Base-by-base conservation (phyloP, 2,888 invertebrate species). In the Hypomecis punctinalis region DNA sequence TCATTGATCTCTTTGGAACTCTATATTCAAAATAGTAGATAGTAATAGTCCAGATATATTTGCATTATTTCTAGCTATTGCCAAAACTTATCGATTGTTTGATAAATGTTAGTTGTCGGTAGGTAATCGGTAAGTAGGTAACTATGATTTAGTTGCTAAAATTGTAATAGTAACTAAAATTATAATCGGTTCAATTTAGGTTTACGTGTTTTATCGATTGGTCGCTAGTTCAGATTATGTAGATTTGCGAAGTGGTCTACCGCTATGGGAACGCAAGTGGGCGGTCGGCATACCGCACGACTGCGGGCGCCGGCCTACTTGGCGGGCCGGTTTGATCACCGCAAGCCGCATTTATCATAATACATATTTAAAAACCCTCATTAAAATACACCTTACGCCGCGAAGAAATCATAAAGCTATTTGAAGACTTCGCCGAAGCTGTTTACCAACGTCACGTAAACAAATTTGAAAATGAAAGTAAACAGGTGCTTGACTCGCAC, bases 301-400 rank as follows among this genome's bases (percentile, higher is more conserved):
- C 63, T 68, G 53, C 68, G 69, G 68, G 59, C 63, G 68, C 67
- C 62, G 77, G 64, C 77, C 72, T 67, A 76, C 73, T 74, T 78
- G 69, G 58, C 65, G 63, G 78, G 70, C 75, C 73, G 72, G 76
- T 80, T 76, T 71, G 68, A 78, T 72, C 72, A 72, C 74, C 69
- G 70, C 61, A 53, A 57, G n/a, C 51, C 64, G 69, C 60, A 67
- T 35, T 8, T 37, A 51, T 51, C 49, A 39, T 36, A 48, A 39
- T 39, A 51, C 13, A 13, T 11, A 5, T 39, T 13, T 5, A 13
- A 23, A 23, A 23, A 23, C 23, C 23, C 1, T 23, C 23, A 23
- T 23, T 23, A 23, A 2, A 3, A 23, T 23, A 23, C 3, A 23
- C 23, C 23, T 23, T 23, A 23, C 23, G 37, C 11, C 10, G 6